Conservation (phyloP, 2,113 vertebrate species). For the Podarcis raffonei region DNA sequence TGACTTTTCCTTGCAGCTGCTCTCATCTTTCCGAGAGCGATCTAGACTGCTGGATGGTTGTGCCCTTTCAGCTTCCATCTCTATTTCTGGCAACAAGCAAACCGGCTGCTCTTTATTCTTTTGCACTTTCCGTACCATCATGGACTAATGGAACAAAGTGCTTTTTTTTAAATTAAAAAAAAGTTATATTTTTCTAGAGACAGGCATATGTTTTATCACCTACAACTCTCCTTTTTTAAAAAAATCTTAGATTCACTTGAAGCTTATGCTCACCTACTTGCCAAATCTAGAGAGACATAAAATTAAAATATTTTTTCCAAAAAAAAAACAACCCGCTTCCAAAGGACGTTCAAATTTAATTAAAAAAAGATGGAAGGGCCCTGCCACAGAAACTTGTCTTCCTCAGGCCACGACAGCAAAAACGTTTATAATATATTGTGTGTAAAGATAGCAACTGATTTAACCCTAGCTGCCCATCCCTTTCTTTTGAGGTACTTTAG, state of each 20-base stretch:
- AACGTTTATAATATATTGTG: neutral
- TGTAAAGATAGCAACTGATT: too few relatives aligned
- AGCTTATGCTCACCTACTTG: neutral
- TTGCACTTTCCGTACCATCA: neutral
- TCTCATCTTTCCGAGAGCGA: neutral
- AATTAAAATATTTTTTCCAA: neutral
- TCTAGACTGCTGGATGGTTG: fast-evolving
- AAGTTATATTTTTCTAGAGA: neutral
- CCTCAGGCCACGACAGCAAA: neutral
- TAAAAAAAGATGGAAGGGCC: neutral
- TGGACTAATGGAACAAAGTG: neutral
- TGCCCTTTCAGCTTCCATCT: fast-evolving
- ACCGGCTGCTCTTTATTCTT: neutral
- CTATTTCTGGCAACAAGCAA: neutral
- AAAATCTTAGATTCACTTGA: neutral
- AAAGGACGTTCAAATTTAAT: neutral
- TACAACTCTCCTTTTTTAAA: neutral
- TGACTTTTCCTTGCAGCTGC: neutral
- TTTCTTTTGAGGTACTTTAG: neutral
- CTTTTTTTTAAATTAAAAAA: neutral
- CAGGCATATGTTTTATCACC: neutral
- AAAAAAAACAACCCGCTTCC: neutral
- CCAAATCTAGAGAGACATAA: neutral
- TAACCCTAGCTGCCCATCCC: neutral
- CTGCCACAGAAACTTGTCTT: neutral